phyloP scores from a whole-genome alignment of 2,888 invertebrate species.

The Pardosa pseudoannulata region DNA sequence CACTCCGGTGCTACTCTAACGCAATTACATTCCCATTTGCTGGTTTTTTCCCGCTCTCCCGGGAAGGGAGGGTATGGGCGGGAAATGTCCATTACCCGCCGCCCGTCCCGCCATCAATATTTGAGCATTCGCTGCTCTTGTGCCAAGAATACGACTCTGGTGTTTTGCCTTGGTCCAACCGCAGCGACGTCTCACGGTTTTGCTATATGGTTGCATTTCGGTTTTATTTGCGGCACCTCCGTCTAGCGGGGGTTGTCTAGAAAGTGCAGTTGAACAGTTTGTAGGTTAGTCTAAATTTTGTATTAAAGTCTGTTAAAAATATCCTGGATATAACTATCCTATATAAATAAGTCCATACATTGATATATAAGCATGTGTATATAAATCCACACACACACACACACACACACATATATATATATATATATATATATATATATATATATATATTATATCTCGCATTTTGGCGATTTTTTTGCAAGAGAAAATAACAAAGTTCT shows the following conservation, averaged over 20 bases:
- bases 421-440: no score
- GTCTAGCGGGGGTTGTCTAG: not conserved
- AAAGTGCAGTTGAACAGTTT: not conserved
- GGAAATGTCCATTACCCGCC: constrained; percentile 69
- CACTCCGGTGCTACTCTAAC: constrained; percentile 69
- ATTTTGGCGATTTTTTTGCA: no score
- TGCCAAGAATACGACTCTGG: constrained; percentile 65
- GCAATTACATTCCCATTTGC: constrained; percentile 72
- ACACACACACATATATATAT: no score
- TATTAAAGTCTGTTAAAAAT: no score
- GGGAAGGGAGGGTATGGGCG: constrained; percentile 43
- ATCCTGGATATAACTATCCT: no score
- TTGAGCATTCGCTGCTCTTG: constrained; percentile 39
- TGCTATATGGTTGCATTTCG: constrained; percentile 31
- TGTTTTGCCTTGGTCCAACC: constrained; percentile 56
- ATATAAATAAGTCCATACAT: no score
- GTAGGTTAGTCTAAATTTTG: no score
- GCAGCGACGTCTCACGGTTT: constrained; percentile 49
- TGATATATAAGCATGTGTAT: no score
- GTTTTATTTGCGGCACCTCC: constrained; percentile 24
- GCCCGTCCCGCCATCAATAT: constrained; percentile 70
- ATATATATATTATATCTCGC: no score
- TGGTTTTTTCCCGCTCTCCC: constrained; percentile 59
- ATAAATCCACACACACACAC: no score
- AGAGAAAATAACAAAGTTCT: no score